A percentile compares a stretch with the other conserved stretches of the same genome.
Evolutionary conservation across 1,140 invertebrate genomes (phyloP).

Genomic region (Cyclina sinensis): DNA sequence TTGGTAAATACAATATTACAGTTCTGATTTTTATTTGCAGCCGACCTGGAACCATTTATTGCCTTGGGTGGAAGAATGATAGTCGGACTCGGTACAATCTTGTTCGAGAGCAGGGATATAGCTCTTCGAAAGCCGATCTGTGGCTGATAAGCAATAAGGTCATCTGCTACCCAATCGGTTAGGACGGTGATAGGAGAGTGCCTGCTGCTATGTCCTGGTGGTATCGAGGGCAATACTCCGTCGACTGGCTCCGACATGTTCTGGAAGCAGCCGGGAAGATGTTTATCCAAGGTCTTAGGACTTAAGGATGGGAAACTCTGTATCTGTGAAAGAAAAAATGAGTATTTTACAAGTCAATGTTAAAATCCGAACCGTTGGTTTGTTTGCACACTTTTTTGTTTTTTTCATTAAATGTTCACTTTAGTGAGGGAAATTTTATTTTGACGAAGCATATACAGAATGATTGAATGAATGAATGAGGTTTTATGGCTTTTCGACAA

Average conservation of each 20-base stretch:
- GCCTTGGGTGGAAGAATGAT: background rate
- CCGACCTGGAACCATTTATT: background rate
- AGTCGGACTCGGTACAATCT: slow-evolving; percentile 41
- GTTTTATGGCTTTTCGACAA: too few relatives aligned
- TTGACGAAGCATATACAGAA: too few relatives aligned
- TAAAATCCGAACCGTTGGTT: too few relatives aligned
- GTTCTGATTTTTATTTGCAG: slow-evolving; percentile 14
- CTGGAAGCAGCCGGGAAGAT: background rate
- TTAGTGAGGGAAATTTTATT: too few relatives aligned
- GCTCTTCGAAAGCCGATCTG: slow-evolving; percentile 46
- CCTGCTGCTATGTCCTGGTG: background rate
- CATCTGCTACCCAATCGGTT: slow-evolving; percentile 27
- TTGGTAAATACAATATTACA: slow-evolving; percentile 19
- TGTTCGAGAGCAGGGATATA: slow-evolving; percentile 36
- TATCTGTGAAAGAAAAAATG: slow-evolving; percentile 17
- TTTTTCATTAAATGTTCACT: too few relatives aligned
- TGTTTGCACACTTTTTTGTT: too few relatives aligned
- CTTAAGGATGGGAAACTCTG: background rate
- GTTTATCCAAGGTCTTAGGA: background rate
- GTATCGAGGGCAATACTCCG: too few relatives aligned
- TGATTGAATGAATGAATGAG: too few relatives aligned
- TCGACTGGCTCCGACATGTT: background rate
- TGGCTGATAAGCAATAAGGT: background rate
- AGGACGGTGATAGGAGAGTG: background rate
- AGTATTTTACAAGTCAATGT: too few relatives aligned